Percentiles rank a stretch among this genome's conserved stretches.
Conservation (phyloP, 2,797 vertebrate species). For the Tapera naevia region DNA sequence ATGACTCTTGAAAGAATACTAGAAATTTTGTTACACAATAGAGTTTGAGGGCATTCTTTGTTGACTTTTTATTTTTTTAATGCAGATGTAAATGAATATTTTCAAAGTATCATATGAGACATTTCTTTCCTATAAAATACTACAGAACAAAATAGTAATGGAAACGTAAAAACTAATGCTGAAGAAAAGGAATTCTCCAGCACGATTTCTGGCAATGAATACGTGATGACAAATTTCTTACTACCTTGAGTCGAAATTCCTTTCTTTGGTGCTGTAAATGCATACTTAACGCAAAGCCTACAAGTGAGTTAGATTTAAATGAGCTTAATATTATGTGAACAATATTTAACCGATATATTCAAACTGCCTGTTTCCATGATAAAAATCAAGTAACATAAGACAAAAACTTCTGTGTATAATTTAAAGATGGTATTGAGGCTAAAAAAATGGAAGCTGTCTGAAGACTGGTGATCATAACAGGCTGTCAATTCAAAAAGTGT, state of each 20-base stretch:
- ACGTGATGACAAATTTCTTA: not conserved
- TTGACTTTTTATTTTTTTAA: not conserved
- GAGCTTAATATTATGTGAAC: not conserved
- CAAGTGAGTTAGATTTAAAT: not conserved
- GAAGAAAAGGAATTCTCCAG: not conserved
- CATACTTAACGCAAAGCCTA: not conserved
- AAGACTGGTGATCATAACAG: accelerated
- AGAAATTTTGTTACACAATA: not conserved
- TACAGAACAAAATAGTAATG: not conserved
- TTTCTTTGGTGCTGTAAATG: not conserved
- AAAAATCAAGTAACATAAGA: not conserved
- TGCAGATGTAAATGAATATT: not conserved
- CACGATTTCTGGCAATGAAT: not conserved
- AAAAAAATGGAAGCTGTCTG: not conserved
- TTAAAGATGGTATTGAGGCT: not conserved
- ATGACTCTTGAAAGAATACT: not conserved
- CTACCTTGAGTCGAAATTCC: not conserved
- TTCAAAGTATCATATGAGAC: not conserved
- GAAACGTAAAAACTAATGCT: not conserved
- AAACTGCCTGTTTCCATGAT: not conserved
- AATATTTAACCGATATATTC: not conserved
- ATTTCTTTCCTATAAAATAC: not conserved
- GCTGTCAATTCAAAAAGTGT: not conserved
- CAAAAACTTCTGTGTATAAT: not conserved
- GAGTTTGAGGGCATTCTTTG: not conserved